These are phyloP conservation scores for Gila robusta DNA, from an alignment of 2,797 vertebrate genomes.

Conservation along the genomic window DNA sequence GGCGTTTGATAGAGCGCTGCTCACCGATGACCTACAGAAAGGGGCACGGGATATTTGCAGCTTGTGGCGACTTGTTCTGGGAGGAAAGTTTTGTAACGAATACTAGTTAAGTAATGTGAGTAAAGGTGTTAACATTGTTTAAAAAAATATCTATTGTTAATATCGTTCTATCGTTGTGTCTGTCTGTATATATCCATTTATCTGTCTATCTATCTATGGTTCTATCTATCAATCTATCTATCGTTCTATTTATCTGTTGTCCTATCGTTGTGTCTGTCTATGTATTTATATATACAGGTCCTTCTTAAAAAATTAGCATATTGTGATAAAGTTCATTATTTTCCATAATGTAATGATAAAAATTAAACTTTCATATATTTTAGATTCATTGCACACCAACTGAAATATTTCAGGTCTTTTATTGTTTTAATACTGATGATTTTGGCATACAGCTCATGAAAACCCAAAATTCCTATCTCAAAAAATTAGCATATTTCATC, in stretches of 20 bases:
- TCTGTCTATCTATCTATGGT: not conserved
- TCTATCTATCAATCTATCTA: not conserved
- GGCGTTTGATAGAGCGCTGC: conserved; percentile 62
- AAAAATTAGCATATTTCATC: no score
- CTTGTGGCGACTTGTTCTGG: not conserved
- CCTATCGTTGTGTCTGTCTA: no score
- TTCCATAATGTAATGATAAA: no score
- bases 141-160: not conserved
- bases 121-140: not conserved
- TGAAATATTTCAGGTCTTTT: no score
- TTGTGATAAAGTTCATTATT: no score
- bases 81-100: conserved; percentile 11
- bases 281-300: no score
- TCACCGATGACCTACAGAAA: conserved; percentile 61
- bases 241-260: not conserved
- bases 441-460: no score
- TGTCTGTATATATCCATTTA: not conserved
- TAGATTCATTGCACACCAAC: no score
- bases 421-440: no score
- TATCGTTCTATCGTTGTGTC: not conserved
- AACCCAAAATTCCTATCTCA: no score
- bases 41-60: conserved; percentile 33
- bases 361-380: no score
- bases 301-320: no score
- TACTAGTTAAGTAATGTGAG: conserved; percentile 47